Evolutionary conservation across 2,888 invertebrate species (phyloP).

Genomic region (Xestia c-nigrum): DNA sequence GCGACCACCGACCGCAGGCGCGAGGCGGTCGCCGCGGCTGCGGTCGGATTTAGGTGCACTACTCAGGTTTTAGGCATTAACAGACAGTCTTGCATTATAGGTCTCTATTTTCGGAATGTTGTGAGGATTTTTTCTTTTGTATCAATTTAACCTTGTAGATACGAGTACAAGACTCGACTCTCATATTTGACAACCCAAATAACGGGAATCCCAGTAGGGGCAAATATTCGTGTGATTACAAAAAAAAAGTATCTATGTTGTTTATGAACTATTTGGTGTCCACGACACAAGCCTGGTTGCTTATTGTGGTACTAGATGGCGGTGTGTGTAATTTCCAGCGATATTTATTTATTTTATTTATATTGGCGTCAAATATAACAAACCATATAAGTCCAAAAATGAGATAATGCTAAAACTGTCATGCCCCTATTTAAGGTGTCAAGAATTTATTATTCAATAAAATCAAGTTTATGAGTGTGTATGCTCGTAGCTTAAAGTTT

Average conservation of each 20-base stretch:
- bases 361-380: no score
- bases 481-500: neutral
- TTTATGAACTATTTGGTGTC: no score
- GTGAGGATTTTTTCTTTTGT: neutral
- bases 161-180: no score
- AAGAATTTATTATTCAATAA: no score
- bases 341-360: no score
- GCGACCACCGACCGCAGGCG: constrained; percentile 5
- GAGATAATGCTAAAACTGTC: neutral
- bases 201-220: no score
- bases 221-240: no score
- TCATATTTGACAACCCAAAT: no score
- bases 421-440: neutral
- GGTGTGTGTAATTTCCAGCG: no score
- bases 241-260: no score
- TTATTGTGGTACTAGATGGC: no score
- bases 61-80: constrained; percentile 19
- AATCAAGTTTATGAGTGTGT: constrained; percentile 2
- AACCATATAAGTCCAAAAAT: neutral
- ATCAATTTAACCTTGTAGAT: neutral
- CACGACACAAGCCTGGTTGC: no score
- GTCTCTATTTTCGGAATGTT: neutral
- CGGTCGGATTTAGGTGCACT: constrained; percentile 40
- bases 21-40: constrained; percentile 12
- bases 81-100: neutral